Percentiles rank a stretch among this genome's conserved stretches.
Conservation (phyloP, 2,888 invertebrate genomes). For the Lochmaea crataegi region DNA sequence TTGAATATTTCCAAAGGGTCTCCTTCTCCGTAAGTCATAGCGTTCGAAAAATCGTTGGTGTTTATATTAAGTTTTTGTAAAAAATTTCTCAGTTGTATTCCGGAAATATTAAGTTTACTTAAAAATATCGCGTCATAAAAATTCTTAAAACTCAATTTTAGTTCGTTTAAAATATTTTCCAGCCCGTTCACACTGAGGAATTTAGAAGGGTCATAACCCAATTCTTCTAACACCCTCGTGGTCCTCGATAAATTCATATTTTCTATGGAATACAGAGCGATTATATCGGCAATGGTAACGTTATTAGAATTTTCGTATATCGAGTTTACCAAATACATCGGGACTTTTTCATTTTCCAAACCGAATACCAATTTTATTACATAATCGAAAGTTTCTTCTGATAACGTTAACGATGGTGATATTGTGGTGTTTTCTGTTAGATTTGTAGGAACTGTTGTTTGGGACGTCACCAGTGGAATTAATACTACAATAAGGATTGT, state of each 20-base stretch:
- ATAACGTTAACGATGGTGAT: background rate
- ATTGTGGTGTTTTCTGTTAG: background rate
- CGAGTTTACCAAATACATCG: constrained; percentile 32
- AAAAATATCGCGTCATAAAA: constrained; percentile 31
- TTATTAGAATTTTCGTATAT: constrained; percentile 33
- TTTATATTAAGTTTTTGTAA: constrained; percentile 25
- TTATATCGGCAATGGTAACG: constrained; percentile 33
- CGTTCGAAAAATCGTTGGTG: constrained; percentile 28
- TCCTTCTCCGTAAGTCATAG: constrained; percentile 31
- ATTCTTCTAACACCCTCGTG: constrained; percentile 20
- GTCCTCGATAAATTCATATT: constrained; percentile 23
- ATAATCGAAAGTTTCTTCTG: constrained; percentile 34
- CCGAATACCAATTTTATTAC: constrained; percentile 39
- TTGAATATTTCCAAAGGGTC: constrained; percentile 35
- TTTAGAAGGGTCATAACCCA: constrained; percentile 25
- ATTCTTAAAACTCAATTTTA: constrained; percentile 26
- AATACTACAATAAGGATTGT: constrained; percentile 4
- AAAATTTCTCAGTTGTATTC: constrained; percentile 31
- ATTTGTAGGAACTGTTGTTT: constrained; percentile 8
- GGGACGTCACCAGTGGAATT: background rate
- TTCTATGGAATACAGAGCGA: constrained; percentile 28
- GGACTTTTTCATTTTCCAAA: constrained; percentile 37
- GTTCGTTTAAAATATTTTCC: constrained; percentile 17
- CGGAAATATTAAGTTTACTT: constrained; percentile 20
- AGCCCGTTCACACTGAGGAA: constrained; percentile 30